Conservation (phyloP, 2,888 invertebrate species). For the Teleogryllus oceanicus region DNA sequence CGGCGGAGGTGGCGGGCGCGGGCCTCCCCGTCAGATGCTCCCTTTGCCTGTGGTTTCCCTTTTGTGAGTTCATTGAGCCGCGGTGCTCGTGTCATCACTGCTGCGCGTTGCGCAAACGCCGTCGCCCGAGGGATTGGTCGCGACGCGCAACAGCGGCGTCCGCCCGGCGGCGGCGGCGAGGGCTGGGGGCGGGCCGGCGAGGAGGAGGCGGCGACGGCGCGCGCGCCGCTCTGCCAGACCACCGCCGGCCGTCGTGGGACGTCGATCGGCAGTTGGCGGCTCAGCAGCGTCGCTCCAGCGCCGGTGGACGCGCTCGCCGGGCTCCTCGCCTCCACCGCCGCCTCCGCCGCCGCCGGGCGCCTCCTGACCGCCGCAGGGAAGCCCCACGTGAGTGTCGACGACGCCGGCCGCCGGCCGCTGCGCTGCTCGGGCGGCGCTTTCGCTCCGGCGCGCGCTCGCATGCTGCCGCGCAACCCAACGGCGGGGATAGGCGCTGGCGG, state of each 20-base stretch:
- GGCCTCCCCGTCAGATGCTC: not conserved
- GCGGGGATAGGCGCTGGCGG: no score
- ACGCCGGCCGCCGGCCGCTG: no score
- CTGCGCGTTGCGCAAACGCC: conserved; percentile 18
- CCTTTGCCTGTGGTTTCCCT: conserved; percentile 18
- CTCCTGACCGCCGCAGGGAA: not conserved
- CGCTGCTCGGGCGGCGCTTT: no score
- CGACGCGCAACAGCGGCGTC: conserved; percentile 3
- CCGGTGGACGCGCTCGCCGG: not conserved
- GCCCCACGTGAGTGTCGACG: not conserved
- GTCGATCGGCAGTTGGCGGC: not conserved
- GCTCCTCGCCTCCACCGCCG: not conserved
- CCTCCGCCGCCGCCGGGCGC: not conserved
- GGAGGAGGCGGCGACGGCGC: not conserved
- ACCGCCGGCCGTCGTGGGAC: not conserved
- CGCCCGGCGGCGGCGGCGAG: not conserved
- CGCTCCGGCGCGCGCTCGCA: no score
- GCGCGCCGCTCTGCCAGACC: not conserved
- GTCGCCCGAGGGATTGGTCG: conserved; percentile 18
- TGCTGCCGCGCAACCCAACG: no score
- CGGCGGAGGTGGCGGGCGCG: no score
- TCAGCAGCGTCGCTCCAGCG: not conserved
- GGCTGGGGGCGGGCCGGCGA: not conserved
- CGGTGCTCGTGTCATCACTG: not conserved
- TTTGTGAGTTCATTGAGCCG: conserved; percentile 18